Base-by-base conservation (phyloP, 2,888 invertebrate genomes). In the Heterodera filipjevi region DNA sequence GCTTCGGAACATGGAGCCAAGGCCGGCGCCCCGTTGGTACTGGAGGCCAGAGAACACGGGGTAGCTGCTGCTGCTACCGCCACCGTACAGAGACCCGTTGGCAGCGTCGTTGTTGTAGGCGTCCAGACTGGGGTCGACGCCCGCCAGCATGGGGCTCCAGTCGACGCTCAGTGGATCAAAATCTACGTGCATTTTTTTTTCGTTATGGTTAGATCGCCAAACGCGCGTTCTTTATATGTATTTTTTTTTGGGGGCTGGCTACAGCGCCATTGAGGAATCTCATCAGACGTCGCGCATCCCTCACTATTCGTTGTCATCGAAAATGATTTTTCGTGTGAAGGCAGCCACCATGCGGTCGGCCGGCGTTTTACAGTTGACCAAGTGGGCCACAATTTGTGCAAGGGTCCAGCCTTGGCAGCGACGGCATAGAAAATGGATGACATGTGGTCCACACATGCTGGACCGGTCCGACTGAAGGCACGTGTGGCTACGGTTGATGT, bases 351-450 rank as follows among this genome's bases (percentile, higher is more conserved):
- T 5, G 8, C 59, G 59, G 22, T 59, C 59, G 3, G 59, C n/a
- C 6, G n/a, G 19, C 27, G 59, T 59, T n/a, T 59, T 59, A n/a
- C 59, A 59, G n/a, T 59, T 8, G n/a, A 14, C n/a, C 27, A 71
- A 27, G 2, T 71, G 35, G 2, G 12, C 19, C 2, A 74, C 64
- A 74, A 74, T 74, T n/a, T 30, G 44, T 10, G 1, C 59, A 74
- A 64, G 27, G 19, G 53, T 5, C 33, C 27, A 32, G 30, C 59
- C 59, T 3, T 14, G 44, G 27, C 75, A 74, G 53, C 77, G 77
- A 27, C 8, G 53, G n/a, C 14, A 49, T n/a, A 78, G 16, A 12
- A 77, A 78, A 32, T 66, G 78, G 53, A 78, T 78, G 12, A 49
- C 73, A 49, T 77, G 66, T 27, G 27, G 53, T 30, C 78, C 78